These are phyloP conservation scores for Oreonectes daqikongensis DNA, from an alignment of 2,797 vertebrate species.

Conservation along the genomic window DNA sequence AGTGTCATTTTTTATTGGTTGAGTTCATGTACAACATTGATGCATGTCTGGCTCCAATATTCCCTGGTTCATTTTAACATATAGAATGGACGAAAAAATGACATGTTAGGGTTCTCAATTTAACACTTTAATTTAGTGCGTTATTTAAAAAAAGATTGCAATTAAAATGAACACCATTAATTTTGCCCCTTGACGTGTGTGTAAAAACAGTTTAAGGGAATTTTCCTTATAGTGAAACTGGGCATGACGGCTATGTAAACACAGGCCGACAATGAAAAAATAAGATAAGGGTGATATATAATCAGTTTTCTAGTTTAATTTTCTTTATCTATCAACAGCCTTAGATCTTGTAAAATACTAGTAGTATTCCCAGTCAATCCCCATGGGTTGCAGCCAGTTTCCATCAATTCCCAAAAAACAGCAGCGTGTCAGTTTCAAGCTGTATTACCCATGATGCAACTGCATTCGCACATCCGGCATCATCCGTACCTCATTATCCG, in stretches of 20 bases:
- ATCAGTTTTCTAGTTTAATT: too few species aligned
- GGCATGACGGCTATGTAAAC: background rate
- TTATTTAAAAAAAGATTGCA: background rate
- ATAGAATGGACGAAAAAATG: background rate
- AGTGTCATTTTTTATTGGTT: background rate
- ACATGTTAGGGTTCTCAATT: background rate
- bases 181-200: background rate
- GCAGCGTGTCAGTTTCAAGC: conserved; percentile 26
- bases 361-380: background rate
- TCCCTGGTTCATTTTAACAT: background rate
- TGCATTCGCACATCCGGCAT: conserved; percentile 33
- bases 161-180: background rate
- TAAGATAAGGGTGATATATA: background rate
- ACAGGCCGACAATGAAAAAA: background rate
- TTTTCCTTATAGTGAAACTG: background rate
- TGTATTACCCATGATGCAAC: conserved; percentile 47
- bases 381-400: conserved; percentile 41
- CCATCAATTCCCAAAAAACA: conserved; percentile 27
- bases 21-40: background rate
- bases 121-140: background rate
- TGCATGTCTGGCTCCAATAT: background rate
- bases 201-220: background rate
- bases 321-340: background rate
- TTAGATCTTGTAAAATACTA: background rate
- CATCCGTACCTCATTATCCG: conserved; percentile 39